Base-by-base conservation (phyloP, 2,797 vertebrate species). In the Enteromius viviparus region DNA sequence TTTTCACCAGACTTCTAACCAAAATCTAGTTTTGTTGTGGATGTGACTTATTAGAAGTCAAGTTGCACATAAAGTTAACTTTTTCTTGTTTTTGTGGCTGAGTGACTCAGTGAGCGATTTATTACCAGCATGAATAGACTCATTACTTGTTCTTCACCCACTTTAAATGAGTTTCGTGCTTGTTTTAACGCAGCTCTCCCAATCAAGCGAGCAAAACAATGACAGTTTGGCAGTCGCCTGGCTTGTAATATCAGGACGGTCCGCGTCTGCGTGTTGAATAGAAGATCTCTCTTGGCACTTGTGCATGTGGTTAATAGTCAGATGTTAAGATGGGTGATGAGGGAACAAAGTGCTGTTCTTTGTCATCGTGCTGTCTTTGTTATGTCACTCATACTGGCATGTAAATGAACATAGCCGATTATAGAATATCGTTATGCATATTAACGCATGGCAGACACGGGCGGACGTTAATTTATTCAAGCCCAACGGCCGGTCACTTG, bases 131-230 rank as follows among this genome's bases (percentile, higher is more conserved):
- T 93, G 94, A 95, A 95, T 93, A 92, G 94, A 91, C 93, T 95
- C 93, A 93, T 95, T 95, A 95, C 94, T 94, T 91, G 92, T 94
- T 94, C 93, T 94, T 95, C 95, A 94, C 92, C 94, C 92, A 93
- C 91, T 93, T 93, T 91, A 94, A 95, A 93, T 93, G 92, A 94
- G 92, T 92, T 92, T 89, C 89, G 90, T 72, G 88, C 91, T 93
- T 93, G 91, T 94, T 91, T 91, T 93, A 95, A 93, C 91, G 86
- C 1, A 84, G 85, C 90, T 91, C 91, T 92, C 92, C 90, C 94
- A 93, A 91, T 94, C 82, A 69, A 68, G 64, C 0, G 84, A 87
- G 3, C 0, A 72, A 88, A 87, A 78, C 76, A 89, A 90, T 93
- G 91, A 90, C 34, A 21, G 91, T 92, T 90, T 51, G 82, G 91